These are phyloP conservation scores for Emmelina monodactyla DNA, from an alignment of 2,888 invertebrate genomes.

Conservation along the genomic window DNA sequence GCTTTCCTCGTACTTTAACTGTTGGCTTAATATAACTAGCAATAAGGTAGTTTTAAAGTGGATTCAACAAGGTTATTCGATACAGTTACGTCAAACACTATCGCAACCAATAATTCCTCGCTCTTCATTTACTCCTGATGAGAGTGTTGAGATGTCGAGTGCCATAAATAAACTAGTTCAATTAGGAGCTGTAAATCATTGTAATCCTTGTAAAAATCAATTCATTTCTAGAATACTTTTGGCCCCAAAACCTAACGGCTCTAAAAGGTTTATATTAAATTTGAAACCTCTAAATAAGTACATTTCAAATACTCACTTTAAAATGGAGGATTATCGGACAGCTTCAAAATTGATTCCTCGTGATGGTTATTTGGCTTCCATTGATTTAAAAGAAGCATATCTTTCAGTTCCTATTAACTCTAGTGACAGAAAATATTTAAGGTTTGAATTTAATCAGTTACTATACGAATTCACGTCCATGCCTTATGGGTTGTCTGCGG, in stretches of 20 bases:
- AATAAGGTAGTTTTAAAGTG: neutral
- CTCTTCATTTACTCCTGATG: neutral
- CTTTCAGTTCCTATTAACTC: neutral
- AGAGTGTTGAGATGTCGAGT: neutral
- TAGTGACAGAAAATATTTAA: conserved; percentile 1
- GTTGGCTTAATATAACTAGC: neutral
- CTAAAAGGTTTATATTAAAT: conserved; percentile 17
- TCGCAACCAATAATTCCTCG: neutral
- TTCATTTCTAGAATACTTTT: neutral
- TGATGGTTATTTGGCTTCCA: neutral
- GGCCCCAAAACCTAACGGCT: neutral
- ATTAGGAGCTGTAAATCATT: conserved; percentile 4
- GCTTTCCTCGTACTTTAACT: neutral
- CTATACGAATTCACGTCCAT: conserved; percentile 6
- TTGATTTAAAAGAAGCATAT: conserved; percentile 3
- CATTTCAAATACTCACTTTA: conserved; percentile 18
- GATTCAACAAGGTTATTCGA: neutral
- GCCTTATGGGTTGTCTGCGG: conserved; percentile 5
- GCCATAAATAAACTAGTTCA: conserved; percentile 5
- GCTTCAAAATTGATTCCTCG: neutral
- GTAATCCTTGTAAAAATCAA: conserved; percentile 1
- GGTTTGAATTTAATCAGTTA: conserved; percentile 4
- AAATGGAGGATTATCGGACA: conserved; percentile 11
- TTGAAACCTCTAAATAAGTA: conserved; percentile 17
- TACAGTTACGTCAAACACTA: neutral